These are phyloP conservation scores for Gallinago solitaria DNA, from an alignment of 2,797 vertebrate genomes.

Conservation along the genomic window DNA sequence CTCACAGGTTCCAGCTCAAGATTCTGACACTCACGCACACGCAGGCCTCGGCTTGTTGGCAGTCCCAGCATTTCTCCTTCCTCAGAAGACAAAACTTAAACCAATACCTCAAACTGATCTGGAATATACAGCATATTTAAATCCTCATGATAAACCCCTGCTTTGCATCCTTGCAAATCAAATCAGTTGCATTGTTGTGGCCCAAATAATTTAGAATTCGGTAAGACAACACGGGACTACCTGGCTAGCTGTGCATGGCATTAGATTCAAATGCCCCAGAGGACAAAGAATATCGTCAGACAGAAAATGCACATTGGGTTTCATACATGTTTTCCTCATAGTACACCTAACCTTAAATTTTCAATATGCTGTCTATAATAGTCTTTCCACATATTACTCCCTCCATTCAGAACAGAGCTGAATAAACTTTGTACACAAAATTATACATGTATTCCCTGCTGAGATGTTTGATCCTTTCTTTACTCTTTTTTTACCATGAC, in stretches of 20 bases:
- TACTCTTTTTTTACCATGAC: not conserved
- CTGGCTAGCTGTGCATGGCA: not conserved
- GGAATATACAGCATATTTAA: not conserved
- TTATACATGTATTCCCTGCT: not conserved
- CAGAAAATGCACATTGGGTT: not conserved
- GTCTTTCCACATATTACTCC: not conserved
- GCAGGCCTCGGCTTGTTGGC: not conserved
- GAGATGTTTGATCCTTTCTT: not conserved
- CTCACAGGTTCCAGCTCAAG: not conserved
- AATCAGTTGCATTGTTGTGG: not conserved
- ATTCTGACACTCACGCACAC: not conserved
- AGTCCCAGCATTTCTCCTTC: not conserved
- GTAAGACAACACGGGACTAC: fast-evolving
- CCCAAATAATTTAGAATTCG: not conserved
- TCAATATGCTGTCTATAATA: not conserved
- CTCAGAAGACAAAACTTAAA: not conserved
- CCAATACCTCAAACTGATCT: not conserved
- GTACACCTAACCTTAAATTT: not conserved
- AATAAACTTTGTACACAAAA: not conserved
- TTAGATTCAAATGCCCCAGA: not conserved
- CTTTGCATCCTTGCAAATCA: not conserved
- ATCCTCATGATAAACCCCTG: not conserved
- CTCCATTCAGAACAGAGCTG: not conserved
- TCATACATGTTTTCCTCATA: not conserved
- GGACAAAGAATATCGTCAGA: not conserved